A percentile compares a stretch with the other conserved stretches of the same genome.
These are phyloP conservation scores for Sericinus montela DNA, from an alignment of 2,888 invertebrate genomes.

Conservation along the genomic window DNA sequence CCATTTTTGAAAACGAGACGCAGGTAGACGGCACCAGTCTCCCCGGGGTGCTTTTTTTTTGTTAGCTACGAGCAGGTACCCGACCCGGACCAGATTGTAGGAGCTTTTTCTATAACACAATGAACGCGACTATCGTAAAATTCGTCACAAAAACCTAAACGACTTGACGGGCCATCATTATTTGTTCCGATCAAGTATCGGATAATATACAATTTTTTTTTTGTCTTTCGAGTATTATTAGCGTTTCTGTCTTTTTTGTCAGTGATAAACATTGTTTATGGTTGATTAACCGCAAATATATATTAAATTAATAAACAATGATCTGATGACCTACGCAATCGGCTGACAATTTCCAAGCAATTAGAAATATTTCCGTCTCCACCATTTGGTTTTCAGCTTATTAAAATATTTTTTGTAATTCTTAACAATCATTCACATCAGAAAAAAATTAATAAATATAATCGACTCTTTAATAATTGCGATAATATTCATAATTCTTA, in stretches of 20 bases:
- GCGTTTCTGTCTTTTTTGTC: background rate
- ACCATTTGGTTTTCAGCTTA: too few species aligned
- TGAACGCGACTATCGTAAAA: constrained; percentile 21
- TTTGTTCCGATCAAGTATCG: constrained; percentile 11
- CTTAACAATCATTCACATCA: too few species aligned
- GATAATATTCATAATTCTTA: too few species aligned
- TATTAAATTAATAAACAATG: too few species aligned
- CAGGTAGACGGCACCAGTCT: constrained; percentile 66
- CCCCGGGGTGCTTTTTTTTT: constrained; percentile 55
- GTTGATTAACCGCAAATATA: too few species aligned
- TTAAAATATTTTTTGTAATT: too few species aligned
- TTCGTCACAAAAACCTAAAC: constrained; percentile 12
- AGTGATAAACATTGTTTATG: too few species aligned
- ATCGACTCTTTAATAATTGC: too few species aligned
- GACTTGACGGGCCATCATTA: constrained; percentile 10
- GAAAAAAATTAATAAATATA: too few species aligned
- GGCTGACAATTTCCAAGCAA: too few species aligned
- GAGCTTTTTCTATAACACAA: constrained; percentile 40
- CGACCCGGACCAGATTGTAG: constrained; percentile 50
- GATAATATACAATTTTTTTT: background rate
- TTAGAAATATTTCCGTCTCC: too few species aligned
- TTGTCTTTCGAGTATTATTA: background rate
- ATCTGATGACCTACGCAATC: too few species aligned
- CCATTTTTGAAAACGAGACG: constrained; percentile 62
- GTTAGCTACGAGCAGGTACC: constrained; percentile 61